Percentiles rank a stretch among this genome's conserved stretches.
Conservation (phyloP, 2,113 vertebrate genomes). For the Nesogale talazaci region DNA sequence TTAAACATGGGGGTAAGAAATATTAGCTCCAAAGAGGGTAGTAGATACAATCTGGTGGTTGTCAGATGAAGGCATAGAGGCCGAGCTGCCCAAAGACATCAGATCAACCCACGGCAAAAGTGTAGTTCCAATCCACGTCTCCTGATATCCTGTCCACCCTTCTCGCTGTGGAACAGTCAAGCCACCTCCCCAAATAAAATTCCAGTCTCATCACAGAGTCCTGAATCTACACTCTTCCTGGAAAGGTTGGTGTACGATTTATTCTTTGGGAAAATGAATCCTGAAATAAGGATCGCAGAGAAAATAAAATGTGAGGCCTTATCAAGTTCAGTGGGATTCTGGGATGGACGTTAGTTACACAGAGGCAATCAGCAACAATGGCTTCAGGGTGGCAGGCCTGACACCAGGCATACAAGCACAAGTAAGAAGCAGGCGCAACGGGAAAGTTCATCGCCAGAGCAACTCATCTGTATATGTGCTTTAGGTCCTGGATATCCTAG, state of each 20-base stretch:
- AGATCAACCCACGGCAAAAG: not conserved
- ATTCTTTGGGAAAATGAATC: slow-evolving; percentile 27
- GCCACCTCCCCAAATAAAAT: slow-evolving; percentile 13
- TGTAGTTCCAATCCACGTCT: not conserved
- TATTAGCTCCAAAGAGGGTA: not conserved
- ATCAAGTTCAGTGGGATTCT: not conserved
- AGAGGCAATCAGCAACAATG: not conserved
- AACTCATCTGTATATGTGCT: not conserved
- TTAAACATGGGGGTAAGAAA: not conserved
- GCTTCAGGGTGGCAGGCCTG: not conserved
- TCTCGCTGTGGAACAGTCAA: slow-evolving; percentile 35
- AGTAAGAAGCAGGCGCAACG: not conserved
- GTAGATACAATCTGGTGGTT: not conserved
- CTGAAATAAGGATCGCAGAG: not conserved
- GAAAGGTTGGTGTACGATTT: slow-evolving; percentile 25
- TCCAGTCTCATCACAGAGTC: not conserved
- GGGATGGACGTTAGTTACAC: not conserved
- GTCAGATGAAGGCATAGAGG: not conserved
- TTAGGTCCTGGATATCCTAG: not conserved
- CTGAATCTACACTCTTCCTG: slow-evolving; percentile 6
- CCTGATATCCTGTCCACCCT: not conserved
- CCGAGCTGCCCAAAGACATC: not conserved
- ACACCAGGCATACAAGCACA: not conserved
- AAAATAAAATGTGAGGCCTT: not conserved
- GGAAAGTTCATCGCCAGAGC: not conserved